Conservation (phyloP, 92 coral and sea anemone species). For the Anthopleura xanthogrammica region DNA sequence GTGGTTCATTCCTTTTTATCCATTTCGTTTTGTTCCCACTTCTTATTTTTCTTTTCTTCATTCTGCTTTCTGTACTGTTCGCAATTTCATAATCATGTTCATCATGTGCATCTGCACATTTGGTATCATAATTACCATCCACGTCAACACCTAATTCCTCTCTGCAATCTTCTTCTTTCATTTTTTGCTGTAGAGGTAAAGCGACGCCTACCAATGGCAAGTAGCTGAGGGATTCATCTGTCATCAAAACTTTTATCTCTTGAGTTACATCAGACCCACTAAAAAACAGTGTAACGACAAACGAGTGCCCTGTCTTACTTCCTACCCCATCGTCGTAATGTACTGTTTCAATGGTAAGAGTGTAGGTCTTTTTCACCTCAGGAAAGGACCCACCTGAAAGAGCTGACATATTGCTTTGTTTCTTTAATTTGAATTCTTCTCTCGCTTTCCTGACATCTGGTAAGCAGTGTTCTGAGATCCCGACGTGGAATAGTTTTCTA, state of each 20-base stretch:
- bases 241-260: slow-evolving; percentile 33
- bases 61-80: too few species aligned
- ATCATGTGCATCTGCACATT: too few species aligned
- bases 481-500: slow-evolving; percentile 61
- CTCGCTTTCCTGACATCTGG: slow-evolving; percentile 52
- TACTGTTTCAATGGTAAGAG: slow-evolving; percentile 43
- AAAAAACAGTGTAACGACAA: slow-evolving; percentile 52
- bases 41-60: too few species aligned
- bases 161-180: background rate
- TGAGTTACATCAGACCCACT: slow-evolving; percentile 35
- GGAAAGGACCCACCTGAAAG: background rate
- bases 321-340: slow-evolving; percentile 11
- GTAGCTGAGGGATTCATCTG: slow-evolving; percentile 55
- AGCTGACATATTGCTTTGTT: background rate
- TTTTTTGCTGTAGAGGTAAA: slow-evolving; percentile 38
- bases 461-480: slow-evolving; percentile 51
- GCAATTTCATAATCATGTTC: too few species aligned
- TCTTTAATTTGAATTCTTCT: slow-evolving; percentile 35
- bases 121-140: too few species aligned
- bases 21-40: too few species aligned
- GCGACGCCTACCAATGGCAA: slow-evolving; percentile 86
- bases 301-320: slow-evolving; percentile 9
- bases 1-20: background rate
- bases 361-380: slow-evolving; percentile 46
- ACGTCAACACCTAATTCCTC: too few species aligned